Evolutionary conservation across 2,113 vertebrate species (phyloP).

Genomic region (Uria aalge): DNA sequence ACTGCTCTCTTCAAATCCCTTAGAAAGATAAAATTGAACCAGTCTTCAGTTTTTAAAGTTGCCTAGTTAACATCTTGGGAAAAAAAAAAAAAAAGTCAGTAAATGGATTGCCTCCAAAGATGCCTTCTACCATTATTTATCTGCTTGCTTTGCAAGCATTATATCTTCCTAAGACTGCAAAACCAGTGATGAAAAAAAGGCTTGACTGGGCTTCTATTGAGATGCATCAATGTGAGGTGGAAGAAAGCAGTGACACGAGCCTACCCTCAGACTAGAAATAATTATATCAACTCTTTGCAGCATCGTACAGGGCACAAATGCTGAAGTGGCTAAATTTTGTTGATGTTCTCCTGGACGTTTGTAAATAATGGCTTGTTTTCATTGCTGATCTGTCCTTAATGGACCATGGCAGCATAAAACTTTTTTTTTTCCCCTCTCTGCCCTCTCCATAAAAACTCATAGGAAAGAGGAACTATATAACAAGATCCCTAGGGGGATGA

Average conservation of each 20-base stretch:
- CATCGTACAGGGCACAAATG: not conserved
- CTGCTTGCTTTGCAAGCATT: not conserved
- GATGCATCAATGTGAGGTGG: not conserved
- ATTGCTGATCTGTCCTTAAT: not conserved
- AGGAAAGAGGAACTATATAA: not conserved
- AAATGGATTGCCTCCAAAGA: not conserved
- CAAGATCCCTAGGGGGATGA: not conserved
- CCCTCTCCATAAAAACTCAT: not conserved
- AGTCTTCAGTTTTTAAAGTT: not conserved
- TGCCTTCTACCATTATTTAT: not conserved
- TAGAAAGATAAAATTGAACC: not conserved
- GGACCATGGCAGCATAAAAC: not conserved
- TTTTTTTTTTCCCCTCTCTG: not conserved
- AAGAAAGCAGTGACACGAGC: not conserved
- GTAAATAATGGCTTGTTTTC: not conserved
- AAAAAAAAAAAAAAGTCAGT: not conserved
- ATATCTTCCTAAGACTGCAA: not conserved
- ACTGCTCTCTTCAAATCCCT: not conserved
- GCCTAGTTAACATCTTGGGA: not conserved
- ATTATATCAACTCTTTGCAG: not conserved
- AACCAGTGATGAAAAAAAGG: not conserved
- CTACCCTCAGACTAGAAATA: not conserved
- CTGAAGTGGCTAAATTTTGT: not conserved
- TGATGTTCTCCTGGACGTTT: not conserved
- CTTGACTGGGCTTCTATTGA: not conserved